A percentile compares a stretch with the other conserved stretches of the same genome.
Evolutionary conservation across 2,888 invertebrate species (phyloP).

Genomic region (Heliconius sara): DNA sequence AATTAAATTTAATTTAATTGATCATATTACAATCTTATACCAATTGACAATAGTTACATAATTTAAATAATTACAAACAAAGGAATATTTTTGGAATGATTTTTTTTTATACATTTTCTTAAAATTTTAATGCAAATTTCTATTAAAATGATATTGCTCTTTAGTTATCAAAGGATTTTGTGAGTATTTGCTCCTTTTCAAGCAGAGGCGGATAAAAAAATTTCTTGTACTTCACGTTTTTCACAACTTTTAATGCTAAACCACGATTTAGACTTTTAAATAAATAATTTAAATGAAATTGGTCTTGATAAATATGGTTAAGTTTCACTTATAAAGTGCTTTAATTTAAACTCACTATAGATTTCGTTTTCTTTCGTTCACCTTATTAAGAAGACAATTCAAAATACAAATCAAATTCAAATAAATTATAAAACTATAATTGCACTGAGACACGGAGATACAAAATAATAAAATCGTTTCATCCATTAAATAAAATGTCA

Average conservation of each 20-base stretch:
- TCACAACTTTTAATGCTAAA: no score
- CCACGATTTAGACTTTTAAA: background rate
- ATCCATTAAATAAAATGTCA: background rate
- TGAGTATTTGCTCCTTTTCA: constrained; percentile 30
- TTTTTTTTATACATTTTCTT: constrained; percentile 4
- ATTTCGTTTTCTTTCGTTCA: background rate
- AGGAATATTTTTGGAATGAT: constrained; percentile 13
- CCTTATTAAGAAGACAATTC: no score
- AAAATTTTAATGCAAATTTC: background rate
- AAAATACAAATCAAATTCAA: no score
- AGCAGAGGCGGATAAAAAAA: background rate
- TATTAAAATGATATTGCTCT: background rate
- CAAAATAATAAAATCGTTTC: background rate
- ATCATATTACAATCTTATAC: constrained; percentile 40
- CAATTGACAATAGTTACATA: constrained; percentile 31
- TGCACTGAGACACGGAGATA: no score
- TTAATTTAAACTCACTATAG: no score
- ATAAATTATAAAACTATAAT: no score
- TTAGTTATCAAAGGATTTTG: background rate
- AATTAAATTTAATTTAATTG: constrained; percentile 30
- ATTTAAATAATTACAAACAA: constrained; percentile 1
- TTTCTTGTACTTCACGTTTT: background rate
- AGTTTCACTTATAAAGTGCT: no score
- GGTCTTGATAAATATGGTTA: background rate
- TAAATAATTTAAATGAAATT: background rate